Evolutionary conservation across 1,140 invertebrate species (phyloP).

Genomic region (Diachasmimorpha longicaudata): DNA sequence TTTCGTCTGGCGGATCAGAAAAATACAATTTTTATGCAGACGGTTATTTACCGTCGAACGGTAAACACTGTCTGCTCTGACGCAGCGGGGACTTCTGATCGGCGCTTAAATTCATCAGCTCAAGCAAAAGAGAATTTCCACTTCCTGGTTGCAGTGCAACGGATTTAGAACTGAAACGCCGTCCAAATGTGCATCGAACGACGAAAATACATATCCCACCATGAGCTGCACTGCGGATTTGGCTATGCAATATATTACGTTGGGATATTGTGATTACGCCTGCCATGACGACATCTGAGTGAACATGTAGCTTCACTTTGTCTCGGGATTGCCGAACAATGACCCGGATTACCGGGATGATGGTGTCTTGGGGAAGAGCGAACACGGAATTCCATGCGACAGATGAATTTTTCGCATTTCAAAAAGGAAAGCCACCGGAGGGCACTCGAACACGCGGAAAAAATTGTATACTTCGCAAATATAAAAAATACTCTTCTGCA

Average conservation of each 20-base stretch:
- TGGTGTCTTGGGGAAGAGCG: too few species aligned
- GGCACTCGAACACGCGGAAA: too few species aligned
- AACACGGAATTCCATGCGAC: too few species aligned
- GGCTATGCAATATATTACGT: neutral
- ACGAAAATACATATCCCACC: neutral
- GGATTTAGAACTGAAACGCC: neutral
- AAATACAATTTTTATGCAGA: neutral
- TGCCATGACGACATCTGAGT: neutral
- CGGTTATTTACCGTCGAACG: conserved; percentile 11
- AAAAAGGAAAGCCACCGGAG: too few species aligned
- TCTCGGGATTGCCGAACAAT: too few species aligned
- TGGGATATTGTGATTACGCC: neutral
- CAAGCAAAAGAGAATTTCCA: neutral
- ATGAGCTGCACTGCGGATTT: neutral
- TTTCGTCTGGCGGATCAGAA: neutral
- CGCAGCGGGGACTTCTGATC: neutral
- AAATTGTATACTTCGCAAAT: too few species aligned
- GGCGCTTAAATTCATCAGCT: neutral
- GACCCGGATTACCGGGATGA: too few species aligned
- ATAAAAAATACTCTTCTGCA: too few species aligned
- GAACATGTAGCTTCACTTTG: too few species aligned
- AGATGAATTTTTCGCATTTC: too few species aligned
- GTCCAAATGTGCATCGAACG: neutral
- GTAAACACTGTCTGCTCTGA: conserved; percentile 13
- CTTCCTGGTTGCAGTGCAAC: neutral